Conservation (phyloP, 2,888 invertebrate species). For the Ditula angustiorana region DNA sequence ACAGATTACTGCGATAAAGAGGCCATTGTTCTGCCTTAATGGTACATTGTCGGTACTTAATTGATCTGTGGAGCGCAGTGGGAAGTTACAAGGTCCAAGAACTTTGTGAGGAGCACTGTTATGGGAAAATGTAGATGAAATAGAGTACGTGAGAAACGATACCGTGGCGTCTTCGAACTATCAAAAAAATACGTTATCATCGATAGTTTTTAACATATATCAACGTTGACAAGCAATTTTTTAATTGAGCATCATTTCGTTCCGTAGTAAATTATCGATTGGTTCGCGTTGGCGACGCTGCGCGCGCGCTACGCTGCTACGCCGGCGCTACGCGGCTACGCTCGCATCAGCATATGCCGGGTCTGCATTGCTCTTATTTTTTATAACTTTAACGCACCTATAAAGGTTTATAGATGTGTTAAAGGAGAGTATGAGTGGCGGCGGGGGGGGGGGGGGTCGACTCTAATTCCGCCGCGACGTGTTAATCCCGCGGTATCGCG, state of each 20-base stretch:
- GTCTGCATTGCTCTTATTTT: neutral
- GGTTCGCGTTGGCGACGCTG: too few species aligned
- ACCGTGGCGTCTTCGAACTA: neutral
- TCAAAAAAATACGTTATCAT: neutral
- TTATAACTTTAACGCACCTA: neutral
- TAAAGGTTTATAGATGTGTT: neutral
- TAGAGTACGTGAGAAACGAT: neutral
- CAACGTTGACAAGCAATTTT: too few species aligned
- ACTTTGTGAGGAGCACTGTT: neutral
- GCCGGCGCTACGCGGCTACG: slow-evolving; percentile 13
- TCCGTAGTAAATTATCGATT: too few species aligned
- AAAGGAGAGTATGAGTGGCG: too few species aligned
- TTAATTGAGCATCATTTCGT: too few species aligned
- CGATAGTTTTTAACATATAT: neutral
- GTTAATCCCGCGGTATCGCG: slow-evolving; percentile 40
- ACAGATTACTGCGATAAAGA: slow-evolving; percentile 30
- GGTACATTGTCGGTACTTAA: slow-evolving; percentile 20
- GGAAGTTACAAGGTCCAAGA: neutral
- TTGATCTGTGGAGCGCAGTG: slow-evolving; percentile 10
- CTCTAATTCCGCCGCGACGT: slow-evolving; percentile 37
- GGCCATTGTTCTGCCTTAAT: slow-evolving; percentile 32
- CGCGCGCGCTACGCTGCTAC: slow-evolving; percentile 15
- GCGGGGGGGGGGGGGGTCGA: neutral
- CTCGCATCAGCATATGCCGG: neutral
- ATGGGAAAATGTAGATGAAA: neutral